Base-by-base conservation (phyloP, 2,888 invertebrate genomes). In the Phyllotreta cruciferae region DNA sequence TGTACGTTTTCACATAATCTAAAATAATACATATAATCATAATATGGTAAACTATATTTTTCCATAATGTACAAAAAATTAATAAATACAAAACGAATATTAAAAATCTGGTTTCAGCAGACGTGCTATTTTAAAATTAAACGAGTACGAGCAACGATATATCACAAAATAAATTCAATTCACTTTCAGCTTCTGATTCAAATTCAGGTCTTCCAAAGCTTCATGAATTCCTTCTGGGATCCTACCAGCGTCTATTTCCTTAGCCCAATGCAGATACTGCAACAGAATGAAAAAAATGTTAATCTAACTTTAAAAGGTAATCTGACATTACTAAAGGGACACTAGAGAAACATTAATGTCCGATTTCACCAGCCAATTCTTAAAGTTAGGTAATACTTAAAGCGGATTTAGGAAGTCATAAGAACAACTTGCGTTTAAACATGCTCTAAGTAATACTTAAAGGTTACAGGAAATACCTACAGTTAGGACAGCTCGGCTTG, bases 181-280 rank as follows among this genome's bases (percentile, higher is more conserved):
- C 54, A 50, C 52, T 49, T 58, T 65, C 56, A 74, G 74, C 71
- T 92, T 91, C 76, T 88, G 86, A 75, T 92, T 92, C 45, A 91
- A 81, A 60, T 87, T 83, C 74, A 90, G 81, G 74, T 93, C 92
- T 73, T 92, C 90, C 60, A 94, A 83, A 75, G 92, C 83, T 52
- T 86, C 85, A 73, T 92, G 89, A 70, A 93, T 84, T 47, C 90
- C 92, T 70, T 93, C 93, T 3, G 94, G 92, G 72, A 92, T 84
- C 66, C 85, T 85, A 44, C 93, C 94, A 75, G 91, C 91, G 75
- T 92, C 93, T 70, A 95, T 80, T 73, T 93, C 93, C 75, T 86
- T 85, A 71, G 88, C 90, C 91, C 92, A 93, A 77, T 87, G 85
- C 76, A 89, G 89, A 80, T 90, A 93, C 93, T 93, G 83, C 49